phyloP scores from a whole-genome alignment of 37 sponge, comb jelly and placozoan species.

The Beroe forskalii region DNA sequence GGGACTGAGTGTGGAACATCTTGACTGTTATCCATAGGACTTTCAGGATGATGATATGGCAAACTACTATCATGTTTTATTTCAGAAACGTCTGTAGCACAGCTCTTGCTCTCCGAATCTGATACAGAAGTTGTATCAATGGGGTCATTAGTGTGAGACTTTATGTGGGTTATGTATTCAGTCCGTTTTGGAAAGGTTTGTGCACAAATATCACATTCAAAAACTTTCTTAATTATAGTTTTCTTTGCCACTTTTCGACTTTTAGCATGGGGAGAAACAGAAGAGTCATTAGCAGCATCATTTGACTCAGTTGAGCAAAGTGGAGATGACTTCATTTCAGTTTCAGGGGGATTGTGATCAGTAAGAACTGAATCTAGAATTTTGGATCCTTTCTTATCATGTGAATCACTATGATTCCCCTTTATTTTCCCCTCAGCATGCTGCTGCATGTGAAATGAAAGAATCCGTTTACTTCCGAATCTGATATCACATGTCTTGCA shows the following conservation, averaged over 20 bases:
- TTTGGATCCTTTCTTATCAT: neutral
- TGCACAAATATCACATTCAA: conserved; percentile 63
- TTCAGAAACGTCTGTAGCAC: neutral
- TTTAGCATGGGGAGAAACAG: neutral
- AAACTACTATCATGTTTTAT: neutral
- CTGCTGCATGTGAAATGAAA: conserved; percentile 35
- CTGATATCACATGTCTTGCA: conserved; percentile 45
- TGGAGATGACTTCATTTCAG: neutral
- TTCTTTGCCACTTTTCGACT: conserved; percentile 33
- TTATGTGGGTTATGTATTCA: conserved; percentile 13
- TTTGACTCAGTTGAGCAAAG: neutral
- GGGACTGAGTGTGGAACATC: neutral
- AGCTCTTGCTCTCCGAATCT: neutral
- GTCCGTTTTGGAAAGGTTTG: neutral
- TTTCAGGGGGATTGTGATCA: neutral
- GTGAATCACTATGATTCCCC: neutral
- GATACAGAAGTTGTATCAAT: neutral
- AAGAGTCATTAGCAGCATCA: neutral
- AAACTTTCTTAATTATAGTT: conserved; percentile 12
- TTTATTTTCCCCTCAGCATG: conserved; percentile 47
- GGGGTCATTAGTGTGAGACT: conserved; percentile 37
- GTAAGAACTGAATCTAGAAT: neutral
- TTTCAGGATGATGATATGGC: neutral
- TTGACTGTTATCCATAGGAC: neutral
- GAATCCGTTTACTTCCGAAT: conserved; percentile 35